Evolutionary conservation across 2,113 vertebrate species (phyloP).

Genomic region (Barbus barbus): DNA sequence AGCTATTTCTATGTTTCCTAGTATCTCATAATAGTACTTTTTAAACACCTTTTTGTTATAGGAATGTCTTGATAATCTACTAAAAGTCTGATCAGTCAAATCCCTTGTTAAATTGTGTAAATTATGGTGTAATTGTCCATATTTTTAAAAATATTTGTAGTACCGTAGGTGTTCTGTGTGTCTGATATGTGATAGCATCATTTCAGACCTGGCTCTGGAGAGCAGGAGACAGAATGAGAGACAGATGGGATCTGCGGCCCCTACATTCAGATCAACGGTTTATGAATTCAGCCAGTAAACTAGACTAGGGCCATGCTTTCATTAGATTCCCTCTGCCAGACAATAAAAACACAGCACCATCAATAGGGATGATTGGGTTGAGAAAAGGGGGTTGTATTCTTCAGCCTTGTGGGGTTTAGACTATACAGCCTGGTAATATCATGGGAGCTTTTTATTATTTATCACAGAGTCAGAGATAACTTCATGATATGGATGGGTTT

Average conservation of each 20-base stretch:
- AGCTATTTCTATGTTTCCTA: background rate
- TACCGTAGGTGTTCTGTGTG: background rate
- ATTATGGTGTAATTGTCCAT: background rate
- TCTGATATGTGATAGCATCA: conserved; percentile 36
- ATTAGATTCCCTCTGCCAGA: conserved; percentile 43
- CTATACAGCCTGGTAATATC: background rate
- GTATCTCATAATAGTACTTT: background rate
- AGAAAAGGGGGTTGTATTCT: background rate
- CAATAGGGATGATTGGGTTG: conserved; percentile 8
- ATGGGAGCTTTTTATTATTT: conserved; percentile 23
- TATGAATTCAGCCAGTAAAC: conserved; percentile 46
- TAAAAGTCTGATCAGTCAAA: background rate
- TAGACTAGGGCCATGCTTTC: conserved; percentile 17
- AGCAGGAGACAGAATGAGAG: conserved; percentile 25
- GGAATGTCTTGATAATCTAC: background rate
- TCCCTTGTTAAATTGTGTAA: conserved; percentile 9
- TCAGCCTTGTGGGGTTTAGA: background rate
- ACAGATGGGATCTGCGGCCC: conserved; percentile 30
- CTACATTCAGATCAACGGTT: conserved; percentile 46
- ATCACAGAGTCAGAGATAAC: conserved; percentile 28
- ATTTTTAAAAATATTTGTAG: background rate
- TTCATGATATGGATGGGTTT: conserved; percentile 26
- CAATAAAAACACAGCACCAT: conserved; percentile 44
- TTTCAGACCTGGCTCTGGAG: conserved; percentile 7
- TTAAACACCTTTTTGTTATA: background rate